Base-by-base conservation (phyloP, 2,113 vertebrate genomes). In the Trematocara nigrifrons region DNA sequence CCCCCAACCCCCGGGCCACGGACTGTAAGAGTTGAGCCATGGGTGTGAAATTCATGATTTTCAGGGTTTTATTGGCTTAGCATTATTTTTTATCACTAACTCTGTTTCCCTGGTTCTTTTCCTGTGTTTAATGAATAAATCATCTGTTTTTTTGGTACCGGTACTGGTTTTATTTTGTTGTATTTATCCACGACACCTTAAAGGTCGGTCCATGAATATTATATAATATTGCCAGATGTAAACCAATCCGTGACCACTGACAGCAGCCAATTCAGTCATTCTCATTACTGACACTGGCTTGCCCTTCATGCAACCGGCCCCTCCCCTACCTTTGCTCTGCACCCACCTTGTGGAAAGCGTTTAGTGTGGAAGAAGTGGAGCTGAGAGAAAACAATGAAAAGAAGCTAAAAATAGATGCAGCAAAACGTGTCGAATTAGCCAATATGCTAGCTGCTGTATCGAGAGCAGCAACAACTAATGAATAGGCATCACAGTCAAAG, bases 391-490 rank as follows among this genome's bases (percentile, higher is more conserved):
- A n/a, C 16, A 35, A 61, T n/a, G 57, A n/a, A 61, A 61, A 1
- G 5, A 61, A 11, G 31, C 16, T 61, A 61, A 61, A 61, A 61
- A 35, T n/a, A 33, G 29, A 61, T 33, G 29, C 29, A 33, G 31
- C 16, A 64, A 64, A 64, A n/a, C 3, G 31, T 64, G 31, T 64
- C 59, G n/a, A 64, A 38, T 38, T 64, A 64, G 59, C 31, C 2
- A 0, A 38, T 64, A 64, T 38, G 16, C 16, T 64, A 64, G 59
- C 59, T 11, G 31, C 57, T 35, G 15, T 9, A 0, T 10, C 9
- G 5, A 35, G 57, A 35, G 57, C 57, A 61, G 59, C 31, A 64
- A 35, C 16, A 64, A 4, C 31, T 64, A 64, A 0, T 64, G 16
- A 64, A 35, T 1, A 35, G 59, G 31, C 6, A 1, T 64, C 59